phyloP scores from a whole-genome alignment of 2,888 invertebrate genomes.

The Chaetogeoica ovagalla region DNA sequence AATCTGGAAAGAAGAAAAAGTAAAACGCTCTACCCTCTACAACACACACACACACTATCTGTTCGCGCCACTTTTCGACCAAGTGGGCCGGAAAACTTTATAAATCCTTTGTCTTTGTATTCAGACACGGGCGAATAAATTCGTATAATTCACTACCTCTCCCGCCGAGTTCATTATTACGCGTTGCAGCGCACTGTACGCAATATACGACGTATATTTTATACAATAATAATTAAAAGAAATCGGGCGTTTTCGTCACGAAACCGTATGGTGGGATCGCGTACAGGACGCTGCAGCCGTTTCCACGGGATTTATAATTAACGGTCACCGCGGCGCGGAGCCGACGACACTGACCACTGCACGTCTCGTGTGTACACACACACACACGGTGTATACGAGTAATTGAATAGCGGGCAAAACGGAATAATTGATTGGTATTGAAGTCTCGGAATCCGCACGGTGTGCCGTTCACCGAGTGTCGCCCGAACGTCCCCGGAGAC shows the following conservation, averaged over 20 bases:
- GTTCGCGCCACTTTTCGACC: conserved; percentile 42
- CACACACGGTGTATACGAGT: neutral
- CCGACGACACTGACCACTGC: neutral
- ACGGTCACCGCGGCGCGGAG: too few relatives aligned
- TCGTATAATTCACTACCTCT: conserved; percentile 41
- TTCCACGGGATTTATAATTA: neutral
- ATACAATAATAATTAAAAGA: too few relatives aligned
- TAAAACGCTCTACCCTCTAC: neutral
- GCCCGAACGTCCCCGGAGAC: conserved; percentile 42
- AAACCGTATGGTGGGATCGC: too few relatives aligned
- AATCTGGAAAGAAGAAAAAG: conserved; percentile 44
- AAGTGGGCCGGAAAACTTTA: conserved; percentile 50
- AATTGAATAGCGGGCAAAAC: conserved; percentile 42
- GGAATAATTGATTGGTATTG: conserved; percentile 53
- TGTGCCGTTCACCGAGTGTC: conserved; percentile 41
- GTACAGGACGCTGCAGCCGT: too few relatives aligned
- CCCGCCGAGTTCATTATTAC: conserved; percentile 5
- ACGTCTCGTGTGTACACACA: neutral
- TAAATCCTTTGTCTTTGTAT: conserved; percentile 47
- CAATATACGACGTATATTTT: too few relatives aligned
- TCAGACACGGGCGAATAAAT: conserved; percentile 26
- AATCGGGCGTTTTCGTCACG: too few relatives aligned
- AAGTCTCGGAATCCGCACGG: conserved; percentile 33
- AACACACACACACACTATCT: neutral
- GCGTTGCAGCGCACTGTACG: too few relatives aligned